A percentile compares a stretch with the other conserved stretches of the same genome.
phyloP scores from a whole-genome alignment of 2,113 vertebrate species.

The Sapajus apella region DNA sequence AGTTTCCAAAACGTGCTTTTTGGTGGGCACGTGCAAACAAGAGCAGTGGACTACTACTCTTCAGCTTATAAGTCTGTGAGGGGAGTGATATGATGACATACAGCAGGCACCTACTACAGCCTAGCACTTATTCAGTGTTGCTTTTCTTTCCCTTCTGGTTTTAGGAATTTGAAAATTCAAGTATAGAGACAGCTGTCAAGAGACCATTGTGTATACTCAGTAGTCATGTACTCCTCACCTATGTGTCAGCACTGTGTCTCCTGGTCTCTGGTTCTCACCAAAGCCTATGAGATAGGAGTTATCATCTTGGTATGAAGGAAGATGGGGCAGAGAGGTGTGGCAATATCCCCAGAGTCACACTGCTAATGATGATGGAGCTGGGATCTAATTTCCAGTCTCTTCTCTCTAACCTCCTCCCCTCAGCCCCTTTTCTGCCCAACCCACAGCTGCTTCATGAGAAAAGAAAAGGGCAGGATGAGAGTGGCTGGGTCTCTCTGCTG shows the following conservation, averaged over 20 bases:
- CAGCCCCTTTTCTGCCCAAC: not conserved
- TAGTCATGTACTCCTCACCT: not conserved
- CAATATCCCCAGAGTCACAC: not conserved
- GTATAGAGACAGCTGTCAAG: not conserved
- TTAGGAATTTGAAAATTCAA: not conserved
- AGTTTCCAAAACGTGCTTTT: not conserved
- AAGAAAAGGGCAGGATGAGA: not conserved
- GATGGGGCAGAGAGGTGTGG: not conserved
- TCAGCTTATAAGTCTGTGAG: not conserved
- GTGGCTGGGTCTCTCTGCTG: not conserved
- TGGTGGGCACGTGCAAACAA: not conserved
- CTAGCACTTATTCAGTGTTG: rapidly evolving
- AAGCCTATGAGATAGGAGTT: not conserved
- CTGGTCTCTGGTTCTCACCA: not conserved
- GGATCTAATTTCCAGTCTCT: not conserved
- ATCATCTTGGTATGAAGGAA: not conserved
- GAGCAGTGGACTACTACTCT: too few relatives aligned
- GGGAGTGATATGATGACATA: too few relatives aligned
- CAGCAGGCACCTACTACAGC: not conserved
- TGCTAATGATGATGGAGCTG: not conserved
- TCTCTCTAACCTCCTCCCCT: not conserved
- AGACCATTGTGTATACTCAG: not conserved
- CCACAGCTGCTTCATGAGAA: not conserved
- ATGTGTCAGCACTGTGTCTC: rapidly evolving
- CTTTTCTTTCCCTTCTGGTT: not conserved